Evolutionary conservation across 2,113 vertebrate species (phyloP), one percentile per base, ranked within the genome.

Genomic region (Salvelinus namaycush): DNA sequence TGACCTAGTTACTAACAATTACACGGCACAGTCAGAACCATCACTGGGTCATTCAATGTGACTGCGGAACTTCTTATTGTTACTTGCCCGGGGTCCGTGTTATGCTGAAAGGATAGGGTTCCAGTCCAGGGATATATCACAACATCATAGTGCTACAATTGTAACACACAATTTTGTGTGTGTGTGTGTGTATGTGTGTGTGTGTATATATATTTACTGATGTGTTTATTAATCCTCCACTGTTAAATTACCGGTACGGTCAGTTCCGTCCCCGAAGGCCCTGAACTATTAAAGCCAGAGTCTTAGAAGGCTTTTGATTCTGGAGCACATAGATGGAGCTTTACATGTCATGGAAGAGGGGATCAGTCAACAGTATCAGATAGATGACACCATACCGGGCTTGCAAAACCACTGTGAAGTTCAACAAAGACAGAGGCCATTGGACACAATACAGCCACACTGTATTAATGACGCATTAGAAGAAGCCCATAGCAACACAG

Each of bases 371-470:
- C 54, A 5, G 80, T 64, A 62, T 86, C 81, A 6, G 76, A 76
- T 86, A 74, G 76, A 75, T 77, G 66, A 66, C 82, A 86, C 81
- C 39, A 68, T 39, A 7, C n/a, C 4, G 49, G 49, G 20, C 51
- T 20, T 31, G 49, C 57, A 57, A 54, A 72, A 16, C 51, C 27
- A 18, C 65, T 4, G 67, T 82, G 79, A 90, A 87, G 88, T 85
- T 90, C 84, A 59, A 7, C 16, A 1, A 1, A 6, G 69, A 60
- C 31, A 54, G 54, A 79, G 13, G 16, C 16, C 24, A 18, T 79
- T 77, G 20, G 39, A 44, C 9, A 44, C 39, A 44, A 44, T 44
- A 44, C 44, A 51, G 73, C 31, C 11, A 69, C 29, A 22, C 73
- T 1, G 57, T 39, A 68, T 86, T 73, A 76, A 59, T 72, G 49